Evolutionary conservation across 1,140 invertebrate species (phyloP), one percentile per base, ranked within the genome.

Genomic region (Lordiphosa clarofinis): DNA sequence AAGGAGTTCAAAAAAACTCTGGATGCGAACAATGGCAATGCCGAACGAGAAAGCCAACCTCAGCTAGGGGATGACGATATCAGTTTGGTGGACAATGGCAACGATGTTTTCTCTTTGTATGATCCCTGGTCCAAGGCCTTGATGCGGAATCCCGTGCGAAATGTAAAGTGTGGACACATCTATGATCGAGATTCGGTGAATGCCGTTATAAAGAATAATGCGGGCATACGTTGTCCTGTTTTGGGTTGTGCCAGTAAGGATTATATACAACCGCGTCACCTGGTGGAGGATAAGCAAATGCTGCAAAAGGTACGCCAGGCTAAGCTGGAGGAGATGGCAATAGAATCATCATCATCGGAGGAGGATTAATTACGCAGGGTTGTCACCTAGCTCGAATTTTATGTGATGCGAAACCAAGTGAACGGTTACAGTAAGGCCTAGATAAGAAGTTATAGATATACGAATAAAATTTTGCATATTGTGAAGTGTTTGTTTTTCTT

Each of bases 101-200:
- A 35, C 13, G 57, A 46, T 11, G 31, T 43, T 1, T 49, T 64
- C 13, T 73, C 74, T 3, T 38, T 78, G 12, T 42, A 49, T 12
- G 74, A 78, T 39, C 74, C 74, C 0, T 78, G 74, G 74, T 58
- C 74, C 4, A 79, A 73, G 42, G 35, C 15, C 0, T 11, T 79
- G 0, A 69, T 78, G 56, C 6, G 35, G 8, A 44, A 79, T 43
- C 74, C 74, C 0, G 44, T 79, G 6, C 59, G 59, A 3, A 78
- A 79, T 19, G 60, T 2, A 0, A 64, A 39, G 1, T 78, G 74
- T 5, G 74, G 74, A 5, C 74, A 78, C 33, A 50, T 81, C 31
- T 78, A 78, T 28, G 75, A 81, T 7, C 42, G 42, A 0, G 59
- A 69, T 3, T 69, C 69, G 5, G 74, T 74, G 3, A 40, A 37